phyloP scores from a whole-genome alignment of 2,888 invertebrate genomes.

The Agriotes lineatus region DNA sequence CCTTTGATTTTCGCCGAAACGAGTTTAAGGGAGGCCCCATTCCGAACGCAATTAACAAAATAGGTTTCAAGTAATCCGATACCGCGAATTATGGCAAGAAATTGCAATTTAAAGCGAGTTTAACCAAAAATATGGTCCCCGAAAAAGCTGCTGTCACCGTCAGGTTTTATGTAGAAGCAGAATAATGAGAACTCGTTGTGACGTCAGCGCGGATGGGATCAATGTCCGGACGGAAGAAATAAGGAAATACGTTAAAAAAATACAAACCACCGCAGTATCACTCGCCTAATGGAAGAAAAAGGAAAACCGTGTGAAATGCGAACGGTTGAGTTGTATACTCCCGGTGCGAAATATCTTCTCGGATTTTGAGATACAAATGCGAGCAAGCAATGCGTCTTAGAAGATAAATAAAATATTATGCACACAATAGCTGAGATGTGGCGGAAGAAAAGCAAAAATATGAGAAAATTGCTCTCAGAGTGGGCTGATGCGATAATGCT shows the following conservation, averaged over 20 bases:
- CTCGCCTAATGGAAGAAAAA: conserved; percentile 56
- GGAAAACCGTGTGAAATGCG: conserved; percentile 57
- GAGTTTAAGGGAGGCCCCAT: neutral
- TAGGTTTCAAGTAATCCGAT: conserved; percentile 12
- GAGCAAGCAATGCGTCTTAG: conserved; percentile 32
- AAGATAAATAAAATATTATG: conserved; percentile 44
- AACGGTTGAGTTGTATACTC: conserved; percentile 37
- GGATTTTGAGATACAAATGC: conserved; percentile 41
- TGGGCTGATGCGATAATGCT: conserved; percentile 8
- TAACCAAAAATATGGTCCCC: conserved; percentile 14
- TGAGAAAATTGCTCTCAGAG: conserved; percentile 16
- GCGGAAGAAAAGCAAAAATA: conserved; percentile 17
- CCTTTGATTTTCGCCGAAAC: conserved; percentile 2
- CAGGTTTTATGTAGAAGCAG: conserved; percentile 42
- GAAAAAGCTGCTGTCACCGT: conserved; percentile 31
- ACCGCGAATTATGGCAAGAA: conserved; percentile 12
- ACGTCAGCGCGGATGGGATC: conserved; percentile 46
- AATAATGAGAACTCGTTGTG: conserved; percentile 48
- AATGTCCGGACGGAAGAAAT: conserved; percentile 56
- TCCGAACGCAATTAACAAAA: conserved; percentile 4
- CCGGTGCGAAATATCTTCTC: conserved; percentile 45
- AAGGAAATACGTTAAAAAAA: conserved; percentile 57
- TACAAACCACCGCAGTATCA: conserved; percentile 52
- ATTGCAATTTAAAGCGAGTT: conserved; percentile 12
- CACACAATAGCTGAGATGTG: conserved; percentile 29